A percentile compares a stretch with the other conserved stretches of the same genome.
Evolutionary conservation across 37 sponge, comb jelly and placozoan genomes (phyloP).

Genomic region (Tethya wilhelma): DNA sequence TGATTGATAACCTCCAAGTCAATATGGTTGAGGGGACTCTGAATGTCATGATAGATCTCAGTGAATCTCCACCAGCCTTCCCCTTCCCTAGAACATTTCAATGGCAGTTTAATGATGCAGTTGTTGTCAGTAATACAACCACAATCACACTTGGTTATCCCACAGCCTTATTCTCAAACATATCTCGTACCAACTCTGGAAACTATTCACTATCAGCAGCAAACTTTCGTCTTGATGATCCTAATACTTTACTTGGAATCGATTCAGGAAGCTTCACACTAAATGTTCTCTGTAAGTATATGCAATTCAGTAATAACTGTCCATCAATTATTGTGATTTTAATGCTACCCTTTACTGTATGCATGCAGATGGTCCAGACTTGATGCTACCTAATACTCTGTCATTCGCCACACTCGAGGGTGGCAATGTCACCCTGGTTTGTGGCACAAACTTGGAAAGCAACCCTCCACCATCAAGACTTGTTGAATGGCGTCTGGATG

Average conservation of each 20-base stretch:
- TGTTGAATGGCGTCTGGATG: conserved; percentile 24
- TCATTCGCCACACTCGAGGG: neutral
- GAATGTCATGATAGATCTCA: neutral
- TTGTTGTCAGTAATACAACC: neutral
- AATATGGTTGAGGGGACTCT: neutral
- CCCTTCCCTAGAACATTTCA: neutral
- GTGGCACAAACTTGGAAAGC: conserved; percentile 26
- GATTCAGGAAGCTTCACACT: neutral
- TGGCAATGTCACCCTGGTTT: conserved; percentile 1
- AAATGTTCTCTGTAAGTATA: neutral
- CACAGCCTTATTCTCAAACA: neutral
- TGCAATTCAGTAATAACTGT: neutral
- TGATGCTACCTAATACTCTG: neutral
- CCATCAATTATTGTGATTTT: neutral
- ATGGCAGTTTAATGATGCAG: conserved; percentile 4
- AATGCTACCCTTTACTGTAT: conserved; percentile 1
- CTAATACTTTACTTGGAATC: neutral
- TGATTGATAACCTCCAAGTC: neutral
- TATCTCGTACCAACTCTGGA: neutral
- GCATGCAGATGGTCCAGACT: conserved; percentile 12
- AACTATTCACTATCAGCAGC: neutral
- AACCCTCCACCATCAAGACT: conserved; percentile 23
- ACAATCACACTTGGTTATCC: neutral
- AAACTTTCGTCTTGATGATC: neutral
- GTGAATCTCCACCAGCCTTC: neutral